Base-by-base conservation (phyloP, 2,888 invertebrate genomes). In the Arrhopalites spinosus region DNA sequence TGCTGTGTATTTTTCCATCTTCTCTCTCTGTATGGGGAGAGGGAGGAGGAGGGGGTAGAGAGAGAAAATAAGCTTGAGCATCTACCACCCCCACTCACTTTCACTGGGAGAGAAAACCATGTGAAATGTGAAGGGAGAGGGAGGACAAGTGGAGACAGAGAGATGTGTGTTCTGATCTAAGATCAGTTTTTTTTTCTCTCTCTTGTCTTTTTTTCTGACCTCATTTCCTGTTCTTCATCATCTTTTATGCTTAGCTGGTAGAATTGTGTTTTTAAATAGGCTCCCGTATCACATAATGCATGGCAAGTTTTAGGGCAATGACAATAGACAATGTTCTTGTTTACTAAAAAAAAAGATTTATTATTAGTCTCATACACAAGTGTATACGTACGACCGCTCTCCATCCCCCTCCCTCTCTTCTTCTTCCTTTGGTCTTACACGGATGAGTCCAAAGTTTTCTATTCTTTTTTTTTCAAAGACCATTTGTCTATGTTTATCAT, bases 151-250 rank as follows among this genome's bases (percentile, higher is more conserved):
- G 36, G 36, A 36, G 36, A 36, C 36, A 36, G 36, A 36, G 36
- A 36, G 36, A 36, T 36, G 29, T 64, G 30, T 36, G 53, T 64
- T 63, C 27, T 50, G 63, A 63, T 71, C 72, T 64, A 20, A 72
- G 63, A 63, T 72, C 63, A 63, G 63, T 72, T 72, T 72, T 17
- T 25, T 20, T 29, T 36, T 56, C 7, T 64, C 64, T 30, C 59
- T 47, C 13, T 47, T 53, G 17, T 53, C 53, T 27, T 72, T 67
- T 76, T 76, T 77, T 76, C 66, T 77, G 77, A 74, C 77, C 77
- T 74, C 77, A 66, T 77, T 77, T 77, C 77, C 77, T 77, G 66
- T 71, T 77, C 77, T 74, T 74, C 77, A 77, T 77, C 77, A 74
- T 74, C 77, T 77, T 77, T 77, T 77, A 77, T 77, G 77, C 77